phyloP scores from a whole-genome alignment of 1,140 invertebrate species.

The Aphidius ervi region DNA sequence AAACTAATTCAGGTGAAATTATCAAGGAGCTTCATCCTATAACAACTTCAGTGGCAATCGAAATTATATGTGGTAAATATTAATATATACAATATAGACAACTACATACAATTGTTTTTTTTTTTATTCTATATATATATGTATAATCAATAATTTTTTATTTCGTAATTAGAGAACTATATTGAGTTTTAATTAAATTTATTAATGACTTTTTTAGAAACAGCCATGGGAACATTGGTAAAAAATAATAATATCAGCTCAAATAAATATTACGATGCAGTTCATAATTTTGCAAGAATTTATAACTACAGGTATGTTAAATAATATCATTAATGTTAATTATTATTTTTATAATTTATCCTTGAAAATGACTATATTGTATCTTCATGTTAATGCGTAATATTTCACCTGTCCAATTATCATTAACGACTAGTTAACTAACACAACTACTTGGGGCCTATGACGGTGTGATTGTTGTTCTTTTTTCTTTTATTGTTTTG shows the following conservation, averaged over 20 bases:
- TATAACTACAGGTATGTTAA: neutral
- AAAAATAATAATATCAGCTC: conserved; percentile 25
- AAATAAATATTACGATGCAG: conserved; percentile 35
- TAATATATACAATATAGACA: too few species aligned
- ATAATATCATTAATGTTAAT: neutral
- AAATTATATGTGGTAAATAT: conserved; percentile 62
- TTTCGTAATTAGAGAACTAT: conserved; percentile 59
- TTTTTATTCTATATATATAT: too few species aligned
- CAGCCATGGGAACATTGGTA: conserved; percentile 31
- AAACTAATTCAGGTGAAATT: conserved; percentile 29
- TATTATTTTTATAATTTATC: too few species aligned
- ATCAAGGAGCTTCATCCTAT: conserved; percentile 56
- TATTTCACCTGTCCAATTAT: too few species aligned
- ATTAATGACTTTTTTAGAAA: conserved; percentile 24
- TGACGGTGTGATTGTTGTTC: conserved; percentile 26
- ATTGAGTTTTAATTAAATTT: conserved; percentile 54
- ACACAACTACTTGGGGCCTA: neutral
- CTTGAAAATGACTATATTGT: too few species aligned
- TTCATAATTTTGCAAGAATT: conserved; percentile 26
- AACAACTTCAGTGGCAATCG: conserved; percentile 59
- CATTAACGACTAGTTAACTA: too few species aligned
- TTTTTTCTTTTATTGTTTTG: conserved; percentile 16
- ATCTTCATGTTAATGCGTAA: too few species aligned
- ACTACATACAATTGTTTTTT: too few species aligned
- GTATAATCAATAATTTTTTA: too few species aligned